Evolutionary conservation across 2,888 invertebrate species (phyloP).

Genomic region (Ichneumoninae sp.): DNA sequence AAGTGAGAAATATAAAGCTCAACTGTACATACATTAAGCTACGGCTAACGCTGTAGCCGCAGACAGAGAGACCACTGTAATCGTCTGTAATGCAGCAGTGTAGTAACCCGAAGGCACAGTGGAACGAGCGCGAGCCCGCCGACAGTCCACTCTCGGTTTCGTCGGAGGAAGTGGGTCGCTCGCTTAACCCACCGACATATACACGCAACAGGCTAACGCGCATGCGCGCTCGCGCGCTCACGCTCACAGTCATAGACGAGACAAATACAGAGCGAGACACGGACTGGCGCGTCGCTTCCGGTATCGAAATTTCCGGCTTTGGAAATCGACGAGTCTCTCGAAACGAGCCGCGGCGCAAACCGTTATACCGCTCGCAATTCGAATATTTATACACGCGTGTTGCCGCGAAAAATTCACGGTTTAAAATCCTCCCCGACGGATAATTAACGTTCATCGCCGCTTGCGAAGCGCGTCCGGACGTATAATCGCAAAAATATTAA

Average conservation of each 20-base stretch:
- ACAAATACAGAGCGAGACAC: conserved; percentile 52
- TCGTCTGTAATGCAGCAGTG: neutral
- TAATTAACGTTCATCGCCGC: conserved; percentile 30
- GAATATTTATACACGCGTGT: neutral
- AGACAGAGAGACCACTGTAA: conserved; percentile 4
- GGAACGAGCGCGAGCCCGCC: conserved; percentile 51
- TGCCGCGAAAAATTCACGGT: neutral
- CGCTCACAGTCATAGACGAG: conserved; percentile 20
- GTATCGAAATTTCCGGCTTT: conserved; percentile 82
- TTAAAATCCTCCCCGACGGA: neutral
- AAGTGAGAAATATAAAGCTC: conserved; percentile 24
- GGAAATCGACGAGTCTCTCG: conserved; percentile 72
- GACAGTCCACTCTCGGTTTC: conserved; percentile 78
- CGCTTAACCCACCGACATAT: conserved; percentile 36
- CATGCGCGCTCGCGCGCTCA: conserved; percentile 36
- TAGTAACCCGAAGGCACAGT: conserved; percentile 31
- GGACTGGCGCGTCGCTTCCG: conserved; percentile 76
- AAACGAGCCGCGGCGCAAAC: neutral
- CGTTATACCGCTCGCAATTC: neutral
- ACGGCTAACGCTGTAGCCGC: neutral
- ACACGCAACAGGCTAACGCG: conserved; percentile 52
- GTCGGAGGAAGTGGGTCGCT: conserved; percentile 80
- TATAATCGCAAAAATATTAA: conserved; percentile 8
- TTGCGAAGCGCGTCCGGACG: conserved; percentile 31
- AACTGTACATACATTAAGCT: neutral